phyloP scores from a whole-genome alignment of 92 coral and sea anemone genomes.

The Heliopora coerulea region DNA sequence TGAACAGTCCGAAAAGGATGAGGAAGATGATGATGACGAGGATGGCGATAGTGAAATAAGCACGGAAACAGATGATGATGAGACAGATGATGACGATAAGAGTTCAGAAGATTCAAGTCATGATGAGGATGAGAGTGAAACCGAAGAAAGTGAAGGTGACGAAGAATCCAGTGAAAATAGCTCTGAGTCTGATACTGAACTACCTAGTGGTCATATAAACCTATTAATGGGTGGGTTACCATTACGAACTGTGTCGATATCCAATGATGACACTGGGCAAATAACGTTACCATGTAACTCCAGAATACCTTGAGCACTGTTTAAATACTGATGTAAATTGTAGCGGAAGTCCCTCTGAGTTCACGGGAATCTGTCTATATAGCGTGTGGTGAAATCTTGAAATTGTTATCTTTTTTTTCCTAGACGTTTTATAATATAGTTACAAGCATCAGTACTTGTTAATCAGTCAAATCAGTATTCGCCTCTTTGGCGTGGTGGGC shows the following conservation, averaged over 20 bases:
- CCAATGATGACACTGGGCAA: neutral
- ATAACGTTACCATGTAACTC: neutral
- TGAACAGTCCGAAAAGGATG: neutral
- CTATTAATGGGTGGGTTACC: constrained; percentile 28
- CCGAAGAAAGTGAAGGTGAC: neutral
- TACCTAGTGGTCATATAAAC: constrained; percentile 13
- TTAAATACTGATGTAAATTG: too few species aligned
- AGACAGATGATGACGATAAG: neutral
- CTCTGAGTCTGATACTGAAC: constrained; percentile 22
- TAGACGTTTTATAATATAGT: too few species aligned
- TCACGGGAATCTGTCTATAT: too few species aligned
- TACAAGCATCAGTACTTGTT: too few species aligned
- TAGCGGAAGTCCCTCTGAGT: too few species aligned
- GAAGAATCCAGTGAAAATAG: constrained; percentile 15
- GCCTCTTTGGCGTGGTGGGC: too few species aligned
- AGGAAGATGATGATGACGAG: neutral
- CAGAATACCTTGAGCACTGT: too few species aligned
- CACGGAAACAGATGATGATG: neutral
- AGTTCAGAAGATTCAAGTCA: neutral
- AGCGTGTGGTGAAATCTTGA: too few species aligned
- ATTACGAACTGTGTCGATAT: neutral
- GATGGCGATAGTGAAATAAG: constrained; percentile 10
- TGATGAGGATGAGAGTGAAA: neutral
- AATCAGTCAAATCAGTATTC: too few species aligned
- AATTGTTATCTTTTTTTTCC: too few species aligned